Conservation (phyloP, 2,888 invertebrate species). For the Entomobrya multifasciata region DNA sequence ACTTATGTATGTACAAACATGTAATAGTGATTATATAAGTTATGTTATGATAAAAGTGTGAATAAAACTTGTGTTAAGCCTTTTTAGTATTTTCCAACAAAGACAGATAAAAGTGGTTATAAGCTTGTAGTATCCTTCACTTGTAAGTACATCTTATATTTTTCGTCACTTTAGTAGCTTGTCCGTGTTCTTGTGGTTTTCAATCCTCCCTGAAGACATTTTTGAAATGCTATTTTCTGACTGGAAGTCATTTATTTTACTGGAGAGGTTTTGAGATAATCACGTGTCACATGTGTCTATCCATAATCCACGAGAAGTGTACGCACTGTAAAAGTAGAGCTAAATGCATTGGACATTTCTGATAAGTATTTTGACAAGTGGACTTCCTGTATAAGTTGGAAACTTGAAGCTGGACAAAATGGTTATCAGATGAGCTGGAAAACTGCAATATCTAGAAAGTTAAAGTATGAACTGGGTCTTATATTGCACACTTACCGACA, state of each 20-base stretch:
- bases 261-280: constrained; percentile 28
- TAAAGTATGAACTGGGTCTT: neutral
- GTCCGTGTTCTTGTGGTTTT: neutral
- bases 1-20: neutral
- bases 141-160: neutral
- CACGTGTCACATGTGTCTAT: constrained; percentile 28
- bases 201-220: constrained; percentile 9
- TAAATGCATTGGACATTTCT: neutral
- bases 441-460: neutral
- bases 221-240: constrained; percentile 36
- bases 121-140: neutral
- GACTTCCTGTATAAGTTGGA: neutral
- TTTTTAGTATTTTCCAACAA: neutral
- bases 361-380: constrained; percentile 10
- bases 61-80: constrained; percentile 3
- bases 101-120: neutral
- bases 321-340: neutral
- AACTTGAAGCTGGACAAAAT: constrained; percentile 2
- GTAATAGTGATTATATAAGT: neutral
- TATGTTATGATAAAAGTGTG: neutral
- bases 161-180: neutral
- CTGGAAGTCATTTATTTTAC: constrained; percentile 29
- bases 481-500: constrained; percentile 81
- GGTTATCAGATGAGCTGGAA: neutral
- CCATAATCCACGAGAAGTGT: neutral